A percentile compares a stretch with the other conserved stretches of the same genome.
phyloP scores from a whole-genome alignment of 2,113 vertebrate genomes.

The Nymphicus hollandicus region DNA sequence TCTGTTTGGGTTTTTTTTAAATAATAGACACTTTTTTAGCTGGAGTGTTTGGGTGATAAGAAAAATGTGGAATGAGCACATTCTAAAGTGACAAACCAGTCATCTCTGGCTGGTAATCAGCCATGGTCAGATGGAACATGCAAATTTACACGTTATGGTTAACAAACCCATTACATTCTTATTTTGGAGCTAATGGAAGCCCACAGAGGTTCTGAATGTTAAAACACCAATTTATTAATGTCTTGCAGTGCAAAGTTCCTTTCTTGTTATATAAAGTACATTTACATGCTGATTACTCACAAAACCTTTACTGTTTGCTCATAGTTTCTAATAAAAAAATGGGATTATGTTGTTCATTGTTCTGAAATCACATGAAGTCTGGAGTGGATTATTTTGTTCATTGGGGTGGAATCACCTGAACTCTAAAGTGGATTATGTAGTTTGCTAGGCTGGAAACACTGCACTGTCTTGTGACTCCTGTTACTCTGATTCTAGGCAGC shows the following conservation, averaged over 20 bases:
- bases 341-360: neutral
- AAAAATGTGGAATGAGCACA: neutral
- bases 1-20: neutral
- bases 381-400: slow-evolving; percentile 34
- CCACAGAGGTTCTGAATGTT: neutral
- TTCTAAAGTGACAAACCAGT: neutral
- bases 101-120: neutral
- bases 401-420: neutral
- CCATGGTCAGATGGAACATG: neutral
- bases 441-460: neutral
- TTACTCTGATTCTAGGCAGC: neutral
- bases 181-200: neutral
- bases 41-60: neutral
- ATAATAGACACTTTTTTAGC: neutral
- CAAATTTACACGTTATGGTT: neutral
- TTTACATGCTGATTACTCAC: neutral
- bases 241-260: neutral
- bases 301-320: neutral
- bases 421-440: slow-evolving; percentile 33
- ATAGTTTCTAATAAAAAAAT: slow-evolving; percentile 3
- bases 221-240: neutral
- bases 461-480: neutral
- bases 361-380: neutral
- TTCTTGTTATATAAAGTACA: neutral
- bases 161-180: neutral